Percentiles rank a stretch among this genome's conserved stretches.
These are phyloP conservation scores for Coreius guichenoti DNA, from an alignment of 2,797 vertebrate genomes.

Conservation along the genomic window DNA sequence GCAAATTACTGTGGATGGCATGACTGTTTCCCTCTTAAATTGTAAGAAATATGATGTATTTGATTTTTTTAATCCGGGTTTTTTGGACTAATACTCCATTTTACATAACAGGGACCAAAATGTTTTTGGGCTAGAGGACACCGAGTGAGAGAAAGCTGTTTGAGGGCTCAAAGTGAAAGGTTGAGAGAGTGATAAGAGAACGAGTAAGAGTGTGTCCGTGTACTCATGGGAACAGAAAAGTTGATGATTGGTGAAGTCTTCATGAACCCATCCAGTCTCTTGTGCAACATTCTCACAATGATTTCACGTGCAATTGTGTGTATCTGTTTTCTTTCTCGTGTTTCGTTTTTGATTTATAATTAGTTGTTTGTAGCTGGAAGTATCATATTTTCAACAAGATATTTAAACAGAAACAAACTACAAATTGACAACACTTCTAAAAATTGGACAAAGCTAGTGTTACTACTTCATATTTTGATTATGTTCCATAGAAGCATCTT, in stretches of 20 bases:
- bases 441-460: background rate
- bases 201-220: constrained; percentile 8
- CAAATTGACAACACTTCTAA: background rate
- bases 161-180: constrained; percentile 30
- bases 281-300: constrained; percentile 59
- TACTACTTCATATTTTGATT: background rate
- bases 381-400: background rate
- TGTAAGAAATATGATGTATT: background rate
- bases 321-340: background rate
- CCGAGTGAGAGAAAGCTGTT: background rate
- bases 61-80: background rate
- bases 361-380: background rate
- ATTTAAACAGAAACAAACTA: background rate
- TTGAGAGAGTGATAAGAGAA: constrained; percentile 30
- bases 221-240: constrained; percentile 14
- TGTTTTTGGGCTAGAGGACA: constrained; percentile 25
- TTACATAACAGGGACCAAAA: constrained; percentile 27
- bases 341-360: background rate
- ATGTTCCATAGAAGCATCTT: background rate
- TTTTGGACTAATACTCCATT: constrained; percentile 9
- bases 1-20: background rate
- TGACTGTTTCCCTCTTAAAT: background rate
- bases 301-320: background rate
- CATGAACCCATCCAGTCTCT: constrained; percentile 38
- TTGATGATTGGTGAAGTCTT: constrained; percentile 39